Evolutionary conservation across 2,113 vertebrate species (phyloP), one percentile per base, ranked within the genome.

Genomic region (Piaya cayana): DNA sequence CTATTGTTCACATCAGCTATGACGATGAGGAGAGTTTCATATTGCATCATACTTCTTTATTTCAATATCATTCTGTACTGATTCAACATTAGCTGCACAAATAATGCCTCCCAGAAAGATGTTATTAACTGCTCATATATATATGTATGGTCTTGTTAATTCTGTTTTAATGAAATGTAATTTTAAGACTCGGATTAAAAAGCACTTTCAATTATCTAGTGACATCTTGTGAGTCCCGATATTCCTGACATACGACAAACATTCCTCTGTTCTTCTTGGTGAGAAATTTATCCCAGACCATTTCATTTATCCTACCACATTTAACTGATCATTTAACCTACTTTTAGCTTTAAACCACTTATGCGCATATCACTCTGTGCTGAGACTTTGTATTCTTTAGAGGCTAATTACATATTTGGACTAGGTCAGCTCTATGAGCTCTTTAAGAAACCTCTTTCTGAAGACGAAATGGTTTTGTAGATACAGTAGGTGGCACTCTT

Each of bases 281-380:
- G 12, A 89, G 18, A 90, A 58, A 85, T 62, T 86, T 92, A 36
- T 95, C 3, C n/a, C 25, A 64, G 47, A 70, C 3, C 1, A 3
- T 19, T 20, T 88, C 10, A n/a, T 56, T 83, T 70, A 79, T 76
- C 7, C 63, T 70, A 11, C 32, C 69, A 29, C n/a, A 55, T 15
- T 85, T 62, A 82, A 9, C 4, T 5, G 30, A 90, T 42, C 0
- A 36, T 68, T 62, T 87, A 42, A 25, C 12, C 6, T 52, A 23
- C 20, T 82, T 87, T 81, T 52, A 74, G 4, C 15, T 77, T 11
- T 75, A 39, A 90, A 47, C 5, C 69, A 9, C 13, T 19, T 34
- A 45, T 2, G 1, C 4, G 19, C 39, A 23, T 49, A n/a, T 7
- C 6, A n/a, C 0, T 0, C 13, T 60, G 9, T 27, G 25, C 29